Conservation (phyloP, 2,888 invertebrate genomes). For the Thecocarcelia acutangulata region DNA sequence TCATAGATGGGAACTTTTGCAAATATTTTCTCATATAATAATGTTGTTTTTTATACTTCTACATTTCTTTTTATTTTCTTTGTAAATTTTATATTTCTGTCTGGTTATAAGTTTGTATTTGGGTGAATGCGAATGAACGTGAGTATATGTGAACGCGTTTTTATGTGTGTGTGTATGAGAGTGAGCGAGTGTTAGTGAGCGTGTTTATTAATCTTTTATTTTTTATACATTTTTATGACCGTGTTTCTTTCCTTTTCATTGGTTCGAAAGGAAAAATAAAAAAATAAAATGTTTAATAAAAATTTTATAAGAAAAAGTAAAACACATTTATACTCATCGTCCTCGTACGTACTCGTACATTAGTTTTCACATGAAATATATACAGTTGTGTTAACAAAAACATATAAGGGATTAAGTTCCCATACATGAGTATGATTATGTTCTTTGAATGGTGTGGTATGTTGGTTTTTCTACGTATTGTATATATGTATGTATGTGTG, state of each 20-base stretch:
- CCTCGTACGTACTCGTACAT: conserved; percentile 2
- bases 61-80: conserved; percentile 40
- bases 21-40: conserved; percentile 45
- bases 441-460: no score
- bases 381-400: conserved; percentile 19
- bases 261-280: conserved; percentile 41
- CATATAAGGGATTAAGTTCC: conserved; percentile 28
- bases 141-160: conserved; percentile 9
- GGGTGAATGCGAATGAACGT: background rate
- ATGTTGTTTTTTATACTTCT: conserved; percentile 19
- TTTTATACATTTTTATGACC: conserved; percentile 58
- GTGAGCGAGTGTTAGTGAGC: conserved; percentile 11
- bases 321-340: conserved; percentile 28
- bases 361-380: conserved; percentile 33
- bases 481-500: conserved; percentile 2
- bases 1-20: conserved; percentile 8
- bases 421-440: background rate
- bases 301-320: conserved; percentile 52
- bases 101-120: conserved; percentile 6
- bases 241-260: conserved; percentile 63
- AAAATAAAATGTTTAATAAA: conserved; percentile 54
- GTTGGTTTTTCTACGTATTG: no score
- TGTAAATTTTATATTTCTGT: conserved; percentile 16
- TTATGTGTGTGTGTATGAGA: background rate
- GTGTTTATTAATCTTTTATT: conserved; percentile 52